phyloP scores from a whole-genome alignment of 2,888 invertebrate genomes.

The Drosophila siamana region DNA sequence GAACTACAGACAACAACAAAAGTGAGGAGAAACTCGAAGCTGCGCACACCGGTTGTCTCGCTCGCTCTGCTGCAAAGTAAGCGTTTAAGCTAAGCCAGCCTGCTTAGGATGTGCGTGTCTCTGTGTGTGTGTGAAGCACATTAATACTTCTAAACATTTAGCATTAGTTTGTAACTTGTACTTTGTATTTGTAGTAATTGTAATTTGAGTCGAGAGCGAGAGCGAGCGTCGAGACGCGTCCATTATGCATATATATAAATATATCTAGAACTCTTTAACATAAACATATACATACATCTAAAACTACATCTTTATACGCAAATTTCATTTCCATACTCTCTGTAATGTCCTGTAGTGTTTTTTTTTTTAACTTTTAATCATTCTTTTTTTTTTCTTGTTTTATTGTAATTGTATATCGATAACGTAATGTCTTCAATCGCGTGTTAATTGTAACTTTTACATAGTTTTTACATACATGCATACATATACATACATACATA shows the following conservation, averaged over 20 bases:
- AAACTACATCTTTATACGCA: constrained; percentile 32
- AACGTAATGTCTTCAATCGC: constrained; percentile 25
- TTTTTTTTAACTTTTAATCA: background rate
- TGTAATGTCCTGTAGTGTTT: constrained; percentile 8
- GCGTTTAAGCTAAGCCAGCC: background rate
- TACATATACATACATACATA: constrained; percentile 13
- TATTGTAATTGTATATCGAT: constrained; percentile 6
- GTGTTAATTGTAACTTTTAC: constrained; percentile 29
- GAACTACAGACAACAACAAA: constrained; percentile 27
- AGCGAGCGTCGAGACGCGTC: constrained; percentile 42
- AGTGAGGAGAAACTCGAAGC: background rate
- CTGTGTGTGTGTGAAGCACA: constrained; percentile 14
- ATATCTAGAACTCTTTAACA: constrained; percentile 8
- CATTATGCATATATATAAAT: constrained; percentile 31
- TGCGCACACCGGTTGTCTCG: background rate
- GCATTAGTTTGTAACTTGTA: constrained; percentile 39
- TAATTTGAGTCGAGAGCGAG: constrained; percentile 46
- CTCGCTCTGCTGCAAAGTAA: constrained; percentile 5
- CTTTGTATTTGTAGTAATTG: constrained; percentile 53
- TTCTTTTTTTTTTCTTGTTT: constrained; percentile 4
- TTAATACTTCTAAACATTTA: constrained; percentile 40
- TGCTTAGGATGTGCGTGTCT: constrained; percentile 7
- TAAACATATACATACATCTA: constrained; percentile 37
- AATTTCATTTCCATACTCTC: constrained; percentile 22
- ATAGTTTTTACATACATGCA: constrained; percentile 21